Conservation (phyloP, 2,797 vertebrate genomes). For the Pangasius sanitwongsei region DNA sequence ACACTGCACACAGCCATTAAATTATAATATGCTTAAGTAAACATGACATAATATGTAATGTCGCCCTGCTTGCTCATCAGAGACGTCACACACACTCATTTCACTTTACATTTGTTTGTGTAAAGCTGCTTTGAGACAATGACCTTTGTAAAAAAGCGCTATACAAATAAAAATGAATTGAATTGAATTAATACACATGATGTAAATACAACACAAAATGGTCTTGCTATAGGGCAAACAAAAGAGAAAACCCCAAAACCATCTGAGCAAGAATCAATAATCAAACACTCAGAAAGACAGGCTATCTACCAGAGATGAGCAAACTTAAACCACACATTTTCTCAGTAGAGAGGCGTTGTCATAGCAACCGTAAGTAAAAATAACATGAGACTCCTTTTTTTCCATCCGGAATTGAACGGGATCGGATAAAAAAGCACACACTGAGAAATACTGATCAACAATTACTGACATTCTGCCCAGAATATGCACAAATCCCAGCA, state of each 20-base stretch:
- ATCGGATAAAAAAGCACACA: conserved; percentile 74
- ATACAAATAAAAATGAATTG: too few relatives aligned
- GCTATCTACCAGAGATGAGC: conserved; percentile 48
- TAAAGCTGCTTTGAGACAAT: too few relatives aligned
- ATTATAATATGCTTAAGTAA: neutral
- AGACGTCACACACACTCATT: too few relatives aligned
- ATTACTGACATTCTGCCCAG: conserved; percentile 30
- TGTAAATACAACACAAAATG: neutral
- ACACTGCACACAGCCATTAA: neutral
- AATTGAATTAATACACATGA: neutral
- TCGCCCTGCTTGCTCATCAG: too few relatives aligned
- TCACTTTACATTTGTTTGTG: too few relatives aligned
- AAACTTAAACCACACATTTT: conserved; percentile 56
- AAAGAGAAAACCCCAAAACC: conserved; percentile 13
- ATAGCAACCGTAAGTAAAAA: conserved; percentile 83
- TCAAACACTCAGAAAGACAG: conserved; percentile 38
- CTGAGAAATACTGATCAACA: conserved; percentile 74
- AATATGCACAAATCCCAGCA: neutral
- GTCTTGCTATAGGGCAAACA: neutral
- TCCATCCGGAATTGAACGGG: conserved; percentile 72
- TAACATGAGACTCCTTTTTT: conserved; percentile 79
- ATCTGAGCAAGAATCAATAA: conserved; percentile 35
- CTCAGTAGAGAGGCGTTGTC: conserved; percentile 69
- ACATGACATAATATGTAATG: too few relatives aligned
- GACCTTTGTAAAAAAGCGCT: too few relatives aligned